Percentiles rank a stretch among this genome's conserved stretches.
Conservation (phyloP, 2,113 vertebrate genomes). For the Arvicanthis niloticus region DNA sequence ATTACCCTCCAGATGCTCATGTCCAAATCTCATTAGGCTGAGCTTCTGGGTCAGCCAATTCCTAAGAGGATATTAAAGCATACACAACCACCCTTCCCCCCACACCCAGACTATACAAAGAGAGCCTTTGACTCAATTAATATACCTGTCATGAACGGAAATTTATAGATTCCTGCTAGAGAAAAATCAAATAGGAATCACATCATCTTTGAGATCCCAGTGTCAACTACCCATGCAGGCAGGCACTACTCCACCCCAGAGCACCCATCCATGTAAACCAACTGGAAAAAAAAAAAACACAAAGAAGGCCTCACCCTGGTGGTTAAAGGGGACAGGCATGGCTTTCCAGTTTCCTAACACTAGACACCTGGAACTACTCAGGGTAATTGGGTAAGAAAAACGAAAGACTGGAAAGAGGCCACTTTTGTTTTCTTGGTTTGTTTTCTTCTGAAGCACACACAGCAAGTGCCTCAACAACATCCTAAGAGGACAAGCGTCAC, state of each 20-base stretch:
- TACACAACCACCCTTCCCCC: neutral
- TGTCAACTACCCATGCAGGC: neutral
- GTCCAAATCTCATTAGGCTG: slow-evolving; percentile 62
- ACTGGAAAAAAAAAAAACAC: neutral
- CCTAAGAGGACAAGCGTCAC: neutral
- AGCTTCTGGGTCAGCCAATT: slow-evolving; percentile 62
- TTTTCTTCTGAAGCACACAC: neutral
- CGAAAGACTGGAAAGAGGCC: neutral
- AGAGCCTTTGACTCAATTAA: neutral
- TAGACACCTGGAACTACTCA: neutral
- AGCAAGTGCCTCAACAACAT: neutral
- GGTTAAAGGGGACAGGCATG: neutral
- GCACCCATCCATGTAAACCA: neutral
- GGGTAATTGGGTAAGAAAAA: neutral
- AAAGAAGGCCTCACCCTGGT: neutral
- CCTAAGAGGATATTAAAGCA: slow-evolving; percentile 32
- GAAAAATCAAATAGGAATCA: neutral
- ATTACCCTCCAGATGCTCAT: neutral
- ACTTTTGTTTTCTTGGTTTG: neutral
- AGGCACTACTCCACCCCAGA: neutral
- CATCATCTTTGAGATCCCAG: neutral
- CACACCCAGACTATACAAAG: neutral
- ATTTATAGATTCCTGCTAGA: neutral
- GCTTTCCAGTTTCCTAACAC: neutral
- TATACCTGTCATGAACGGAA: neutral